Conservation (phyloP, 2,888 invertebrate species). For the Scelioninae gen. 1 region DNA sequence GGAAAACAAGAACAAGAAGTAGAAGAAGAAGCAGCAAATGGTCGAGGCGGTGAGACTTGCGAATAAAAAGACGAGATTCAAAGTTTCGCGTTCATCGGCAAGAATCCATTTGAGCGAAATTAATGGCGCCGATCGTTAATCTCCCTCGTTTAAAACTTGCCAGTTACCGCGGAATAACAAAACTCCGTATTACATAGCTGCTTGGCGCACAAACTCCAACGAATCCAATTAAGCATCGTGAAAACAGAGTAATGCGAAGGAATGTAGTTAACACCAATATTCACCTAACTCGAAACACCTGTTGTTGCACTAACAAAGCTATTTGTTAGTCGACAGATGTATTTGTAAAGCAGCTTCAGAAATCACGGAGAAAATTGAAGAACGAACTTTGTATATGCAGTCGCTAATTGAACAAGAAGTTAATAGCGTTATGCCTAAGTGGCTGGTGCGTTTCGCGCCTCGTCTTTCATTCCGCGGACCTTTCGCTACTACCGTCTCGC, state of each 20-base stretch:
- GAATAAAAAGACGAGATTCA: too few relatives aligned
- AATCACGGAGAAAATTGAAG: constrained; percentile 41
- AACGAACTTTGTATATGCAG: constrained; percentile 32
- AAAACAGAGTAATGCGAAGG: too few relatives aligned
- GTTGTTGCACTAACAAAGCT: constrained; percentile 56
- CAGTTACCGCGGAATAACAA: constrained; percentile 18
- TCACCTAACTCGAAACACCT: constrained; percentile 57
- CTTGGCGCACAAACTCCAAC: too few relatives aligned
- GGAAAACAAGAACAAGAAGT: too few relatives aligned
- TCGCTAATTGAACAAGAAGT: constrained; percentile 31
- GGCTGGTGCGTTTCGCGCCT: background rate
- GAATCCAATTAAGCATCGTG: too few relatives aligned
- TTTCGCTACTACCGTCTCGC: background rate
- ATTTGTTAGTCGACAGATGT: constrained; percentile 56
- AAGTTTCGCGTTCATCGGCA: constrained; percentile 1
- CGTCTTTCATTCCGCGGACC: constrained; percentile 8
- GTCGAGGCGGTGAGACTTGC: too few relatives aligned
- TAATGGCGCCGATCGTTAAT: constrained; percentile 36
- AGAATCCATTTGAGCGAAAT: constrained; percentile 17
- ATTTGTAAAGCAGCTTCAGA: constrained; percentile 33
- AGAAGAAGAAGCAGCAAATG: too few relatives aligned
- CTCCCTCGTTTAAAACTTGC: constrained; percentile 17
- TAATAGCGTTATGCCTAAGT: constrained; percentile 1
- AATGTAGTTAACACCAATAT: constrained; percentile 57
- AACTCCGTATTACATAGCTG: too few relatives aligned